Conservation (phyloP, 2,113 vertebrate species). For the Pluvianellus socialis region DNA sequence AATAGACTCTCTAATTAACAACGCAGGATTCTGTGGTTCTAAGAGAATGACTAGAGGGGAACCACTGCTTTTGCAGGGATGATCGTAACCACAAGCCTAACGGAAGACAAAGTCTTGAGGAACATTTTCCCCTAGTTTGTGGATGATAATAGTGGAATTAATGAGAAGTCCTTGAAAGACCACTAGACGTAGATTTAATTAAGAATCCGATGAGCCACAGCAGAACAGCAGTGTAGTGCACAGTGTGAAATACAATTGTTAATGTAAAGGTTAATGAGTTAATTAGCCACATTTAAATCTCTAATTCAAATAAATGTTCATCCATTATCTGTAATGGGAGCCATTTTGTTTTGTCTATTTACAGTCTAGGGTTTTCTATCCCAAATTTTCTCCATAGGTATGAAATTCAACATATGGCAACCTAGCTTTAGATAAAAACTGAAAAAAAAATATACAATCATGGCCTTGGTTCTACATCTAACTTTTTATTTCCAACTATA, state of each 20-base stretch:
- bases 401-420: neutral
- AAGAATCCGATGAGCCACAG: conserved; percentile 56
- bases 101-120: neutral
- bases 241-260: conserved; percentile 71
- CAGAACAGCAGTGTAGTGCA: conserved; percentile 42
- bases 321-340: conserved; percentile 12
- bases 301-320: conserved; percentile 71
- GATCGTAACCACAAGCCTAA: neutral
- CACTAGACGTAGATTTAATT: conserved; percentile 66
- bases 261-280: conserved; percentile 75
- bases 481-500: neutral
- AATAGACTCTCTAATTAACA: neutral
- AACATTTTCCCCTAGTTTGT: neutral
- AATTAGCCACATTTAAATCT: conserved; percentile 72
- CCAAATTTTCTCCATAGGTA: neutral
- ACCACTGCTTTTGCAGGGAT: neutral
- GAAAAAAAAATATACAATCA: neutral
- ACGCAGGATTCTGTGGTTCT: neutral
- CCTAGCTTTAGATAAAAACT: neutral
- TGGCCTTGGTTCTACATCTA: neutral
- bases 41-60: neutral
- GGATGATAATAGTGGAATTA: conserved; percentile 24
- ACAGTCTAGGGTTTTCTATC: neutral
- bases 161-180: conserved; percentile 31
- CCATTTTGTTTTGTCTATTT: conserved; percentile 43